phyloP scores from a whole-genome alignment of 1,140 invertebrate species.

The Acromyrmex charruanus region DNA sequence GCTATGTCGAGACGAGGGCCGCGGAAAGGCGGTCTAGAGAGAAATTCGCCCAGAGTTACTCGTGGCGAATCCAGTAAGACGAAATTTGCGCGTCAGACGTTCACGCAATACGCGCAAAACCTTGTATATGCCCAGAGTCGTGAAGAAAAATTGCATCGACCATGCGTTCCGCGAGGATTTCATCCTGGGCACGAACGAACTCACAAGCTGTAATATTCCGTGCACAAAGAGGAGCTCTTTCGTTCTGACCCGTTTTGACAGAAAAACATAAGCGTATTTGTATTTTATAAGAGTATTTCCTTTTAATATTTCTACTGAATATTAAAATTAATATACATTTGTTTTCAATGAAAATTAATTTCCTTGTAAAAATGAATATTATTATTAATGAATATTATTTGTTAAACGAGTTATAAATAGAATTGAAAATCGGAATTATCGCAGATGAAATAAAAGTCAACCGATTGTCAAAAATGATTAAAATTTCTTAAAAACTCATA shows the following conservation, averaged over 20 bases:
- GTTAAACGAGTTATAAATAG: neutral
- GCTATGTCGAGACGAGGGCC: slow-evolving; percentile 33
- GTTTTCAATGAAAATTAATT: neutral
- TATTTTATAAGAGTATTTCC: neutral
- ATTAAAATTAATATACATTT: neutral
- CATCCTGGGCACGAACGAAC: slow-evolving; percentile 9
- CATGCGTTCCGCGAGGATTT: slow-evolving; percentile 33
- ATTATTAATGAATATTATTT: neutral
- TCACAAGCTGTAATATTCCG: slow-evolving; percentile 30
- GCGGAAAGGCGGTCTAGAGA: slow-evolving; percentile 46
- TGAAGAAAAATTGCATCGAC: slow-evolving; percentile 51
- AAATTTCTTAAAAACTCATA: neutral
- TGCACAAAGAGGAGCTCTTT: neutral
- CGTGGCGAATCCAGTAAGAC: slow-evolving; percentile 34
- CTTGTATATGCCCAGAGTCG: neutral
- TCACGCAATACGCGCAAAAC: slow-evolving; percentile 30
- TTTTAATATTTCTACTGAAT: neutral
- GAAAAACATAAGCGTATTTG: slow-evolving; percentile 5
- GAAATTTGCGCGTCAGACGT: slow-evolving; percentile 41
- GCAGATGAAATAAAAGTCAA: neutral
- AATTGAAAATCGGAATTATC: slow-evolving; percentile 18
- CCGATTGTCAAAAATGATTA: neutral
- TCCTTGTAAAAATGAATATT: too few species aligned
- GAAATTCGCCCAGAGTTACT: slow-evolving; percentile 34
- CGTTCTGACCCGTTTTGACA: slow-evolving; percentile 3